Conservation (phyloP, 2,888 invertebrate species). For the Conops quadrifasciatus region DNA sequence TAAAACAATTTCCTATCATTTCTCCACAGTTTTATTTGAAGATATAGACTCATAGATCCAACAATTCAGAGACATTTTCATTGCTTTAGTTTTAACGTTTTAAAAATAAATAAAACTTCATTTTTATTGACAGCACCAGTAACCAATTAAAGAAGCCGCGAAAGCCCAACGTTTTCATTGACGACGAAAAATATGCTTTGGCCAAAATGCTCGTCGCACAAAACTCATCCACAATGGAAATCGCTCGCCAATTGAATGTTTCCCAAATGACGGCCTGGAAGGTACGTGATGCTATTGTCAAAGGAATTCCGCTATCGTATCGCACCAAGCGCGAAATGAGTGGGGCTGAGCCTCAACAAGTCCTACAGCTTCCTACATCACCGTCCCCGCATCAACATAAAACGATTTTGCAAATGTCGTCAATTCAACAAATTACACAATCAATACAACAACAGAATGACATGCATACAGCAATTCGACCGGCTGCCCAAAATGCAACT, state of each 20-base stretch:
- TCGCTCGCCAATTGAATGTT: conserved; percentile 62
- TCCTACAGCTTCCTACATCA: conserved; percentile 7
- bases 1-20: too few relatives aligned
- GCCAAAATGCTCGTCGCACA: conserved; percentile 62
- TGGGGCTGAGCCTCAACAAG: conserved; percentile 36
- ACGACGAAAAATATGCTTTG: conserved; percentile 63
- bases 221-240: conserved; percentile 63
- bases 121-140: conserved; percentile 18
- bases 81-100: too few relatives aligned
- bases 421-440: conserved; percentile 44
- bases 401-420: conserved; percentile 38
- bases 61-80: too few relatives aligned
- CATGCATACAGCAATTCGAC: conserved; percentile 45
- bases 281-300: conserved; percentile 62
- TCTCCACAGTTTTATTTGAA: too few relatives aligned
- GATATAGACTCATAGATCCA: too few relatives aligned
- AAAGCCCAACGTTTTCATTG: conserved; percentile 63
- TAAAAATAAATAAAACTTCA: too few relatives aligned
- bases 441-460: conserved; percentile 40
- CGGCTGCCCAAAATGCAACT: conserved; percentile 39
- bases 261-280: conserved; percentile 66
- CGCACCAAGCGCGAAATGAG: conserved; percentile 56
- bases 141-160: conserved; percentile 57
- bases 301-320: conserved; percentile 63
- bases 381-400: conserved; percentile 15